phyloP scores from a whole-genome alignment of 2,888 invertebrate genomes.

The Metopia argyrocephala region DNA sequence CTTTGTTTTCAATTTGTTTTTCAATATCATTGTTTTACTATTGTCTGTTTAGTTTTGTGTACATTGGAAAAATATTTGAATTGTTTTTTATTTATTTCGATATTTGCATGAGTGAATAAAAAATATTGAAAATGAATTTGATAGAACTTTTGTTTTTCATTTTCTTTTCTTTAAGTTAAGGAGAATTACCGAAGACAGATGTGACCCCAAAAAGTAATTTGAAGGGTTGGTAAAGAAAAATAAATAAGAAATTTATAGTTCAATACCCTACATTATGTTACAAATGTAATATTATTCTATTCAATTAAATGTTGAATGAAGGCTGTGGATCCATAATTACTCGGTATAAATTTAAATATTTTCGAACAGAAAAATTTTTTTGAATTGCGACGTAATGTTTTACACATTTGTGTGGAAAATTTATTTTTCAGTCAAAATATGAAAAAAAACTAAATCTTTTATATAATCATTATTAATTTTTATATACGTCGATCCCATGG shows the following conservation, averaged over 20 bases:
- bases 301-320: too few species aligned
- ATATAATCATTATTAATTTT: too few species aligned
- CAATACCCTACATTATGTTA: too few species aligned
- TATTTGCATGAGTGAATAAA: constrained; percentile 58
- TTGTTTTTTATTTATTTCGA: constrained; percentile 54
- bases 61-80: constrained; percentile 30
- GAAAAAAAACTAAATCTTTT: too few species aligned
- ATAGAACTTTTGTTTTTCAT: constrained; percentile 4
- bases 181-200: constrained; percentile 34
- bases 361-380: too few species aligned
- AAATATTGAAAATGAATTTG: constrained; percentile 52
- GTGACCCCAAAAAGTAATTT: constrained; percentile 24
- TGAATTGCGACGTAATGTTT: too few species aligned
- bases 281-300: too few species aligned
- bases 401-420: too few species aligned
- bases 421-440: too few species aligned
- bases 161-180: neutral
- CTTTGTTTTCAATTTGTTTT: neutral
- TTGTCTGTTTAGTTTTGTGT: constrained; percentile 28
- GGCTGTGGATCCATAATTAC: too few species aligned
- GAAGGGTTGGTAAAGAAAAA: neutral
- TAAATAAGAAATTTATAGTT: neutral
- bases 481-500: too few species aligned
- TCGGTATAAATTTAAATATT: too few species aligned
- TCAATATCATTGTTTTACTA: constrained; percentile 33